phyloP scores from a whole-genome alignment of 2,888 invertebrate genomes.

The Pristionchus exspectatus region DNA sequence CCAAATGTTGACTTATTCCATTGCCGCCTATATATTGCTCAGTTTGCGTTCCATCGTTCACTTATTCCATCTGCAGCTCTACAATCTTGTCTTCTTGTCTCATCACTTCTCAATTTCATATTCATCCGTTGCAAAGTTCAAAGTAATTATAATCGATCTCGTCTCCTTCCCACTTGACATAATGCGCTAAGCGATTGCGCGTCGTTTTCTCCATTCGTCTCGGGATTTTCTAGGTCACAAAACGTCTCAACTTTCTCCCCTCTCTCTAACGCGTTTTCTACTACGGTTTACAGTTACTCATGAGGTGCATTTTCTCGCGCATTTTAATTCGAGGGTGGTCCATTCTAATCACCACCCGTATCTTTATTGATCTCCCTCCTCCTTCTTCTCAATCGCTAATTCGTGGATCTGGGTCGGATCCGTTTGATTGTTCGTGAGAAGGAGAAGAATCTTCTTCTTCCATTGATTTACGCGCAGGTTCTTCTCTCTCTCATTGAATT shows the following conservation, averaged over 20 bases:
- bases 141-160: conserved; percentile 40
- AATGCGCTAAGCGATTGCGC: conserved; percentile 49
- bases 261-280: conserved; percentile 53
- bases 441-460: conserved; percentile 12
- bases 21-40: background rate
- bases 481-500: background rate
- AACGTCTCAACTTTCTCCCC: conserved; percentile 49
- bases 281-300: background rate
- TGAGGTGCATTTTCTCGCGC: background rate
- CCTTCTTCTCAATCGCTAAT: conserved; percentile 48
- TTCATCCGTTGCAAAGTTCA: conserved; percentile 33
- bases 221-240: conserved; percentile 43
- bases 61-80: background rate
- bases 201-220: conserved; percentile 54
- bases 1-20: background rate
- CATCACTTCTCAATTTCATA: background rate
- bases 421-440: conserved; percentile 22
- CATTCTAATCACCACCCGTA: conserved; percentile 20
- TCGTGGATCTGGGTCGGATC: conserved; percentile 32
- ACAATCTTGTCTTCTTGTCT: conserved; percentile 6
- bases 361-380: conserved; percentile 45
- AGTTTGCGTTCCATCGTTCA: background rate
- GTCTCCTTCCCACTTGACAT: conserved; percentile 30
- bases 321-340: conserved; percentile 43
- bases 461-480: conserved; percentile 28